A percentile compares a stretch with the other conserved stretches of the same genome.
phyloP scores from a whole-genome alignment of 92 coral and sea anemone species.

The Virgularia gustaviana region DNA sequence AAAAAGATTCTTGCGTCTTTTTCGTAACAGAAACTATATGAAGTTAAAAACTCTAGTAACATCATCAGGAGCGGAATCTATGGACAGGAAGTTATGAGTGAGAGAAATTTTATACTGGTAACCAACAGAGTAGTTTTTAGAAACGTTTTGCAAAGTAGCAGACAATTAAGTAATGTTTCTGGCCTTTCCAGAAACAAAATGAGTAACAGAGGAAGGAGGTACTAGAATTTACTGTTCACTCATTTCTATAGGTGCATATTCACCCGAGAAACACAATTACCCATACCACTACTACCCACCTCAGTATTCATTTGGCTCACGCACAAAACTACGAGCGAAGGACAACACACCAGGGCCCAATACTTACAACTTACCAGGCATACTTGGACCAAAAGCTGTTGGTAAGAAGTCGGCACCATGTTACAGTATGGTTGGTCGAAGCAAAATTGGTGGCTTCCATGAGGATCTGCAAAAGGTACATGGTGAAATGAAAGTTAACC shows the following conservation, averaged over 20 bases:
- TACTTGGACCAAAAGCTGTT: conserved; percentile 82
- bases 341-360: conserved; percentile 89
- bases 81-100: too few relatives aligned
- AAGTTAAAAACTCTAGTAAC: too few relatives aligned
- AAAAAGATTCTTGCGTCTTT: too few relatives aligned
- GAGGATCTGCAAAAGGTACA: conserved; percentile 90
- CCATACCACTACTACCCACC: conserved; percentile 75
- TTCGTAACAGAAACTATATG: too few relatives aligned
- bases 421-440: conserved; percentile 76
- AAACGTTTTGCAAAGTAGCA: too few relatives aligned
- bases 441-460: conserved; percentile 94
- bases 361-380: conserved; percentile 62
- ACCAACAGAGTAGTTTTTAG: too few relatives aligned
- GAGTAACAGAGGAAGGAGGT: not conserved
- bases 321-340: conserved; percentile 64
- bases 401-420: conserved; percentile 82
- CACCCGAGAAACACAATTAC: conserved; percentile 70
- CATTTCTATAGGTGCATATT: conserved; percentile 63
- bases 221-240: not conserved
- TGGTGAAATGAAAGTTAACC: too few relatives aligned
- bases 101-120: too few relatives aligned
- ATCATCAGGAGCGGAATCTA: too few relatives aligned
- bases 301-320: conserved; percentile 82
- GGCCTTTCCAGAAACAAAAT: not conserved
- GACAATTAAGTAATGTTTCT: not conserved